phyloP scores from a whole-genome alignment of 2,113 vertebrate genomes.

The Crotophaga sulcirostris region DNA sequence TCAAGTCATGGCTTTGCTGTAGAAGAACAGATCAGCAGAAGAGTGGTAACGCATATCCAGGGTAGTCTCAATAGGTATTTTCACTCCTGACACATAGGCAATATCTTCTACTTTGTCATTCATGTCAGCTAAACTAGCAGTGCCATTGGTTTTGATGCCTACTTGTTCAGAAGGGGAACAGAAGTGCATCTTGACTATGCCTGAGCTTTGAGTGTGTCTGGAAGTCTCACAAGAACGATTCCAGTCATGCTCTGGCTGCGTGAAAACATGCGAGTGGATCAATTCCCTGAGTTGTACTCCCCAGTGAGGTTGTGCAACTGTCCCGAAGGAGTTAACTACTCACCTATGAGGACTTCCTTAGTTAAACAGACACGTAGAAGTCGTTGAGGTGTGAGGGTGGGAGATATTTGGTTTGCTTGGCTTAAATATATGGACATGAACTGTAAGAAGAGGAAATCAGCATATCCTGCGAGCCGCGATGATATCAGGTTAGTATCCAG shows the following conservation, averaged over 20 bases:
- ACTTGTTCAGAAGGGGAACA: background rate
- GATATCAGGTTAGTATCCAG: background rate
- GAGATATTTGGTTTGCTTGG: slow-evolving; percentile 1
- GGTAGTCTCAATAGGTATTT: background rate
- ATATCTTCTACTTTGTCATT: background rate
- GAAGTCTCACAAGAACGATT: background rate
- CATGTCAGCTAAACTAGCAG: background rate
- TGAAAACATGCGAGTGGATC: background rate
- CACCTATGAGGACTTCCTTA: background rate
- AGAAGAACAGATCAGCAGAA: background rate
- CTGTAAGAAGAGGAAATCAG: slow-evolving; percentile 2
- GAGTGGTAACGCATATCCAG: background rate
- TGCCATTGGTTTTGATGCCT: background rate
- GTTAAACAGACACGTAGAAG: background rate
- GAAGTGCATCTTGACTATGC: background rate
- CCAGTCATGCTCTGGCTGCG: background rate
- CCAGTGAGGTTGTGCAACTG: background rate
- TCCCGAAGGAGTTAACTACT: background rate
- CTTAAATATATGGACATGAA: background rate
- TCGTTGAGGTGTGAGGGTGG: background rate
- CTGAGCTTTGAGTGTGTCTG: too few relatives aligned
- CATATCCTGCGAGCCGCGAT: slow-evolving; percentile 25
- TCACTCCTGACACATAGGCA: background rate
- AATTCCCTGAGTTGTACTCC: background rate
- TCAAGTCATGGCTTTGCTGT: background rate